Conservation (phyloP, 1,140 invertebrate species). For the Tetraneura akinire region DNA sequence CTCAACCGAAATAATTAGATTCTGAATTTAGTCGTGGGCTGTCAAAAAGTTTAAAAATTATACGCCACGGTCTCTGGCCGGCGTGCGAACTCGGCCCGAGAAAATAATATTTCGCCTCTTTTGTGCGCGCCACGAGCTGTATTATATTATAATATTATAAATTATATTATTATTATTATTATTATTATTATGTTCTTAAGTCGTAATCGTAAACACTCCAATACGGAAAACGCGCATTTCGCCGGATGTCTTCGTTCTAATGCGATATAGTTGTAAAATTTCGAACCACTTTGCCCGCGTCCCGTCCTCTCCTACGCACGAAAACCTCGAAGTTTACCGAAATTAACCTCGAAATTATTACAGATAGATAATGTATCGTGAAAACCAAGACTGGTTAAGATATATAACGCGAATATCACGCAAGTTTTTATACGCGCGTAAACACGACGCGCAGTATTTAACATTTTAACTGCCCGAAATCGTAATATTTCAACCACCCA, state of each 20-base stretch:
- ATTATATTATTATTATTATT: too few species aligned
- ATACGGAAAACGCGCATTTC: constrained; percentile 12
- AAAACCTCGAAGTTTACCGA: constrained; percentile 23
- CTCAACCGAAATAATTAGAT: constrained; percentile 36
- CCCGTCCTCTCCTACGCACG: not conserved
- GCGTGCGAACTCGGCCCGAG: not conserved
- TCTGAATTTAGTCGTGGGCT: constrained; percentile 36
- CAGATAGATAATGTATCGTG: constrained; percentile 17
- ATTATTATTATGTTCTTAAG: too few species aligned
- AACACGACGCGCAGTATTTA: too few species aligned
- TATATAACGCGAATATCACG: too few species aligned
- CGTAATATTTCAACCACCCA: too few species aligned
- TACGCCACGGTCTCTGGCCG: constrained; percentile 40
- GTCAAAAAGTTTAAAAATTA: constrained; percentile 51
- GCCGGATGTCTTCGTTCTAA: constrained; percentile 35
- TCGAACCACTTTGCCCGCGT: not conserved
- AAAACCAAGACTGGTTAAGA: not conserved
- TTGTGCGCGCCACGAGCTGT: not conserved
- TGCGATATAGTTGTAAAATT: constrained; percentile 33
- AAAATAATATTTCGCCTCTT: constrained; percentile 44
- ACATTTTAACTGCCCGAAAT: too few species aligned
- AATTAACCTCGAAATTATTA: constrained; percentile 38
- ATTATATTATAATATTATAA: too few species aligned
- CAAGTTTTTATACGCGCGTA: too few species aligned
- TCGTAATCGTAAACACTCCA: constrained; percentile 29